Evolutionary conservation across 2,888 invertebrate genomes (phyloP).

Genomic region (Megalurothrips usitatus): DNA sequence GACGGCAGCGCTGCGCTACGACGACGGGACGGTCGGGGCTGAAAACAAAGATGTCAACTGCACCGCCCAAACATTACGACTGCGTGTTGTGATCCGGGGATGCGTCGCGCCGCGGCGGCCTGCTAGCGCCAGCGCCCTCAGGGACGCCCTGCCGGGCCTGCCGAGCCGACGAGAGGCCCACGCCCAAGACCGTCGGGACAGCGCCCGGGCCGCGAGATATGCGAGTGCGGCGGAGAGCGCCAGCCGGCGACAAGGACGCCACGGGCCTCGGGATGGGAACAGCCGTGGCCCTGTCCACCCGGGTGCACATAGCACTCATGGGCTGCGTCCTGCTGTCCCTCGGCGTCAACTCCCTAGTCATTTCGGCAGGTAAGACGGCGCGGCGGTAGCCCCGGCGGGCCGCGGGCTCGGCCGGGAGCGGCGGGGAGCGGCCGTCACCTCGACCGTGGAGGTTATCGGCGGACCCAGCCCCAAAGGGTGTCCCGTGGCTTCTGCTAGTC

Average conservation of each 20-base stretch:
- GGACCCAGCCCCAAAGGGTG: not conserved
- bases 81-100: not conserved
- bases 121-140: not conserved
- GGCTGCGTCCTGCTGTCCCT: not conserved
- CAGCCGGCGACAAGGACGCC: not conserved
- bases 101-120: not conserved
- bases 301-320: not conserved
- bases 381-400: not conserved
- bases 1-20: not conserved
- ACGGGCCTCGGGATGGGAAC: not conserved
- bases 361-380: not conserved
- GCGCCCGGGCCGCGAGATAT: not conserved
- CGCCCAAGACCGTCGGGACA: not conserved
- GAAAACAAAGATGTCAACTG: constrained; percentile 26
- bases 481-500: not conserved
- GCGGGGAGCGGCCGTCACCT: not conserved
- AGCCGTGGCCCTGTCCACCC: not conserved
- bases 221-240: not conserved
- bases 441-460: not conserved
- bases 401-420: not conserved
- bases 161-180: not conserved
- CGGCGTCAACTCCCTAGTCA: constrained; percentile 8
- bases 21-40: not conserved
- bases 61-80: not conserved
- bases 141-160: not conserved